Evolutionary conservation across 37 sponge, comb jelly and placozoan species (phyloP).

Genomic region (Haliclona indistincta): DNA sequence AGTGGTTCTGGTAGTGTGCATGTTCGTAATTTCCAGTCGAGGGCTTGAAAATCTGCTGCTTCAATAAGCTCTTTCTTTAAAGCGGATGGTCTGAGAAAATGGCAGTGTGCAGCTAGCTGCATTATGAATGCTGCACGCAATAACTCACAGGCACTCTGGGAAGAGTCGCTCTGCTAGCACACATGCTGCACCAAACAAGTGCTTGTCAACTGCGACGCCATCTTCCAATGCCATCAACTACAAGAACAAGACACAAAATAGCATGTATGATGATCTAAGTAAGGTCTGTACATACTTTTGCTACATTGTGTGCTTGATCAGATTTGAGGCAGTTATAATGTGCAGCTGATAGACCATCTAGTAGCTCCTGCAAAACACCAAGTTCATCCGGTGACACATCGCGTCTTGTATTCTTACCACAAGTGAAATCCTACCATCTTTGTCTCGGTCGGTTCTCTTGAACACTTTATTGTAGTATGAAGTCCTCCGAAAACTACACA

Average conservation of each 20-base stretch:
- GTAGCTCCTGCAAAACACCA: constrained; percentile 16
- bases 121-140: neutral
- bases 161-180: constrained; percentile 58
- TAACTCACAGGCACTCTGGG: constrained; percentile 46
- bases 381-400: too few species aligned
- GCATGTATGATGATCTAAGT: too few species aligned
- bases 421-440: constrained; percentile 14
- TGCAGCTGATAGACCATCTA: constrained; percentile 24
- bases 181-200: constrained; percentile 64
- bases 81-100: too few species aligned
- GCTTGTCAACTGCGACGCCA: constrained; percentile 15
- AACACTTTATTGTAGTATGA: constrained; percentile 42
- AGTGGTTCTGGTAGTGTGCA: constrained; percentile 43
- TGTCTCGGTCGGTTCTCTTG: constrained; percentile 31
- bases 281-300: too few species aligned
- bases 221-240: too few species aligned
- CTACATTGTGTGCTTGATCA: constrained; percentile 15
- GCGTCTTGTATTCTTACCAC: constrained; percentile 25
- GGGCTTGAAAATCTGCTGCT: constrained; percentile 72
- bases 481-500: constrained; percentile 26
- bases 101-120: neutral
- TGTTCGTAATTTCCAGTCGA: constrained; percentile 73
- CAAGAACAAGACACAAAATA: too few species aligned
- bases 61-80: constrained; percentile 64
- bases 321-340: constrained; percentile 25